A percentile compares a stretch with the other conserved stretches of the same genome.
Evolutionary conservation across 2,888 invertebrate species (phyloP).

Genomic region (Xanthia icteritia): DNA sequence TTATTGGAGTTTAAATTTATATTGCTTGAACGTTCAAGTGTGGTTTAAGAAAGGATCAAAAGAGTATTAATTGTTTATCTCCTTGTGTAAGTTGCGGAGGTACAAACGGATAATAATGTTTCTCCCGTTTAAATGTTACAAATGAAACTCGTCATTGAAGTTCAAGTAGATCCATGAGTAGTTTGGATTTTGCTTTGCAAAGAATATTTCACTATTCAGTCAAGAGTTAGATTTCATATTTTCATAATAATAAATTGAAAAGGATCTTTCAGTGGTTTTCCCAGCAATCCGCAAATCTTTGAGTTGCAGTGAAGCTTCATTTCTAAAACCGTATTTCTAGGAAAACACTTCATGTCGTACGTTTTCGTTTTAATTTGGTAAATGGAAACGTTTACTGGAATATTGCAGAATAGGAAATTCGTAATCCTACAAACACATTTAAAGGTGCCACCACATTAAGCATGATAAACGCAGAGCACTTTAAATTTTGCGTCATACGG

Average conservation of each 20-base stretch:
- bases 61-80: conserved; percentile 58
- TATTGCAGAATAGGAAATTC: conserved; percentile 1
- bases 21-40: conserved; percentile 60
- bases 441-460: conserved; percentile 54
- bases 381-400: conserved; percentile 6
- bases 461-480: conserved; percentile 44
- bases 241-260: conserved; percentile 34
- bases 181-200: conserved; percentile 16
- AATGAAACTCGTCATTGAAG: conserved; percentile 28
- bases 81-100: neutral
- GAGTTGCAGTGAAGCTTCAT: neutral
- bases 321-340: conserved; percentile 16
- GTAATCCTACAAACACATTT: conserved; percentile 36
- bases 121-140: conserved; percentile 16
- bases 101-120: conserved; percentile 6
- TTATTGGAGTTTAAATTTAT: conserved; percentile 68
- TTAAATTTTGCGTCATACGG: conserved; percentile 47
- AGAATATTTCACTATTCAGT: conserved; percentile 35
- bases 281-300: conserved; percentile 16
- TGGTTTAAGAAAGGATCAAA: conserved; percentile 52
- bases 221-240: conserved; percentile 34
- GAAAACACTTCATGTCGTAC: neutral
- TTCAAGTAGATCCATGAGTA: conserved; percentile 11
- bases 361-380: neutral
- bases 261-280: conserved; percentile 11